Conservation (phyloP, 2,888 invertebrate genomes). For the Trichacis sp. region DNA sequence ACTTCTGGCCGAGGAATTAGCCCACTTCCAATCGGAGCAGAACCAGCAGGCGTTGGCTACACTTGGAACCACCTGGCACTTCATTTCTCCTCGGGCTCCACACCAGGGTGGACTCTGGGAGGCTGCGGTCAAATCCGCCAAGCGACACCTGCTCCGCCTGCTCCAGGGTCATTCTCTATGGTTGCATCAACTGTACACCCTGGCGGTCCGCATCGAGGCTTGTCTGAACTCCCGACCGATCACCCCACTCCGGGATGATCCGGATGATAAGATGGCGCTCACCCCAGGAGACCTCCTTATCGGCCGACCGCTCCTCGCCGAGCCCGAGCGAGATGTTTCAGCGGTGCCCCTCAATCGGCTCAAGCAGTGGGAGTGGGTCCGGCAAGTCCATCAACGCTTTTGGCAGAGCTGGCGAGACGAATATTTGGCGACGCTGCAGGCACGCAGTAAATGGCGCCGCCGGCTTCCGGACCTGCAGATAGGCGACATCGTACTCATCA, state of each 20-base stretch:
- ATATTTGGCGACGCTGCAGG: conserved; percentile 4
- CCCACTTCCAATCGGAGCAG: not conserved
- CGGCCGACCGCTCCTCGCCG: not conserved
- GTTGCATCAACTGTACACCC: conserved; percentile 42
- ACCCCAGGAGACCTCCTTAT: conserved; percentile 18
- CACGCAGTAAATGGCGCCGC: conserved; percentile 1
- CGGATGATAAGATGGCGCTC: conserved; percentile 11
- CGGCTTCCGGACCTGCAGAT: not conserved
- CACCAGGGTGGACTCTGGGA: too few relatives aligned
- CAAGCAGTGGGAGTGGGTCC: not conserved
- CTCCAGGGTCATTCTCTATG: conserved; percentile 36
- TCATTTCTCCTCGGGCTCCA: conserved; percentile 53
- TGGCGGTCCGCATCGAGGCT: conserved; percentile 42
- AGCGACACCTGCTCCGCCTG: conserved; percentile 43
- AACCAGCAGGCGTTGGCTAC: conserved; percentile 9
- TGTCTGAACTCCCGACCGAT: conserved; percentile 44
- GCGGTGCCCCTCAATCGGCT: not conserved
- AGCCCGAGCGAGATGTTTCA: conserved; percentile 5
- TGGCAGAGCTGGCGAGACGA: conserved; percentile 6
- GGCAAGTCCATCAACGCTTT: not conserved
- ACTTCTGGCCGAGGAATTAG: conserved; percentile 10
- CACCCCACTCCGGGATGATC: conserved; percentile 12
- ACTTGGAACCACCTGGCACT: conserved; percentile 46
- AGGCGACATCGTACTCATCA: not conserved
- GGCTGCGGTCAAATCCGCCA: conserved; percentile 37